phyloP scores from a whole-genome alignment of 1,140 invertebrate genomes.

The Drosophila miranda region DNA sequence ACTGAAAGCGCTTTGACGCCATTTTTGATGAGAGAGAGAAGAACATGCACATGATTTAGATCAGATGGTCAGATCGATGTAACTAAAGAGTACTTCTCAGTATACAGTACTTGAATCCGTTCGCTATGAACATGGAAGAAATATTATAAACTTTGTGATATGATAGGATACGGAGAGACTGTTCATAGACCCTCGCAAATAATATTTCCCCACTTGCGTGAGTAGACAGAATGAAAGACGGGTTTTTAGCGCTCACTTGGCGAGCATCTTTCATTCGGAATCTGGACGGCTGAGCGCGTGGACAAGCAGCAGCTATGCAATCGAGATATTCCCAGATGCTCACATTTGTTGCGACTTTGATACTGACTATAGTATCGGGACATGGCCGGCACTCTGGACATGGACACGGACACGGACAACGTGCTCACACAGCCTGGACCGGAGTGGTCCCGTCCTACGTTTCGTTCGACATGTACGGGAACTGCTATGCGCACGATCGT shows the following conservation, averaged over 20 bases:
- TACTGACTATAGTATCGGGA: background rate
- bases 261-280: slow-evolving; percentile 21
- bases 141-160: too few species aligned
- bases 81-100: too few species aligned
- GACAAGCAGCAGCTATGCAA: slow-evolving; percentile 13
- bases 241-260: slow-evolving; percentile 1
- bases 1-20: too few species aligned
- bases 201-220: too few species aligned
- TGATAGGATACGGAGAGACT: too few species aligned
- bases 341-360: background rate
- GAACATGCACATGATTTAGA: too few species aligned
- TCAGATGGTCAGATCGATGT: too few species aligned
- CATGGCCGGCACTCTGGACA: slow-evolving; percentile 1
- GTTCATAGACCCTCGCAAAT: too few species aligned
- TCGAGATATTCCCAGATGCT: slow-evolving; percentile 2
- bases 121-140: too few species aligned
- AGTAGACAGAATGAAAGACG: background rate
- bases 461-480: slow-evolving; percentile 33
- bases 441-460: background rate
- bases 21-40: too few species aligned
- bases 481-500: slow-evolving; percentile 47
- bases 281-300: slow-evolving; percentile 1
- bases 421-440: background rate
- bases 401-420: background rate
- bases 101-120: too few species aligned